Base-by-base conservation (phyloP, 2,797 vertebrate species). In the Takifugu rubripes region DNA sequence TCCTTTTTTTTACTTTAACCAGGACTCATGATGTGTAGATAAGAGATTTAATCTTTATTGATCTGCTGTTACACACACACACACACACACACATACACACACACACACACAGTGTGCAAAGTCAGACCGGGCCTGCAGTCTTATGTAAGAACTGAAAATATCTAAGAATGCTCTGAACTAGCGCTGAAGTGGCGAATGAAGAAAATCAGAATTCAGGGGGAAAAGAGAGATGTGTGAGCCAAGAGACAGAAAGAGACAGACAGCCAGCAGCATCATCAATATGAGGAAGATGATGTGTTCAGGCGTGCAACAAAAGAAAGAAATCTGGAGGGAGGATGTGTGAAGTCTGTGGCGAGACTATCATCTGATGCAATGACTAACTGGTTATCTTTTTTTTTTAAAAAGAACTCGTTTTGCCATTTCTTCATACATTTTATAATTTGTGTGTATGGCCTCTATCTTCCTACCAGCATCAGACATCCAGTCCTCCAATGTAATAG, bases 81-180 rank as follows among this genome's bases (percentile, higher is more conserved):
- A 63, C 66, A n/a, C 49, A 52, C 16, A 9, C 44, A 46, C 43
- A 59, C 17, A 16, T 36, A 48, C 8, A 33, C 54, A 17, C 9
- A n/a, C 17, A 12, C 40, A 49, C 15, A 40, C 49, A 9, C 25
- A 71, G 61, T 61, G 59, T 70, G 64, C 70, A 63, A 59, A 61
- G 69, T 68, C 52, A 59, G 70, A 50, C 25, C 64, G 68, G 79
- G 61, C 36, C 80, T 74, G 78, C 77, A 78, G 74, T 79, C 54
- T 79, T 81, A 78, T 70, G 55, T 80, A 78, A 85, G 52, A 72
- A 48, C 57, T 67, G 48, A 40, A 61, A 76, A 70, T 66, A 73
- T 69, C 68, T 61, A 48, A 79, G 49, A 62, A 71, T 61, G 25
- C 48, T 64, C 64, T 55, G 70, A 59, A 47, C 52, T 56, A 66